phyloP scores from a whole-genome alignment of 2,888 invertebrate genomes.

The Ariolimax columbianus region DNA sequence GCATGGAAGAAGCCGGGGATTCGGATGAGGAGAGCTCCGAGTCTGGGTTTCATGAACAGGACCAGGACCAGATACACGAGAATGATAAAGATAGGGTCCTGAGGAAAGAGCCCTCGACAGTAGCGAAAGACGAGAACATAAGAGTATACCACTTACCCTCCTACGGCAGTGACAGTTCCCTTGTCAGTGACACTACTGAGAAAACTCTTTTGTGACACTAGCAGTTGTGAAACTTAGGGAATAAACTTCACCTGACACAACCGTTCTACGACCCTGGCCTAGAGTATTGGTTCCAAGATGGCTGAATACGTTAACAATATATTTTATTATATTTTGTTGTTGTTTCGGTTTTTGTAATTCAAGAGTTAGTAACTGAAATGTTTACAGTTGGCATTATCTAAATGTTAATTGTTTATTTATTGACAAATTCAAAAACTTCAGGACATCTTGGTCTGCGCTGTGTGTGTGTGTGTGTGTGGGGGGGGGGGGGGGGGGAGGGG shows the following conservation, averaged over 20 bases:
- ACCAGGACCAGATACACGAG: constrained; percentile 50
- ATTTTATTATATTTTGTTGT: no score
- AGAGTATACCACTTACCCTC: constrained; percentile 15
- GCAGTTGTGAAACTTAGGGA: not conserved
- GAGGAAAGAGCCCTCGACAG: constrained; percentile 29
- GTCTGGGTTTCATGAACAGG: constrained; percentile 75
- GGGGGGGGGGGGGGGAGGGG: not conserved
- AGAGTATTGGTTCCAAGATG: no score
- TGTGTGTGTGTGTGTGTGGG: no score
- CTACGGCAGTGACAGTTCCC: not conserved
- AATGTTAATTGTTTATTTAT: no score
- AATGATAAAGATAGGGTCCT: constrained; percentile 33
- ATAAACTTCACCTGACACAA: no score
- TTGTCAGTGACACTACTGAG: not conserved
- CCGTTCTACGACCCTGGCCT: no score
- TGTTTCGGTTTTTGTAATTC: no score
- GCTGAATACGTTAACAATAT: no score
- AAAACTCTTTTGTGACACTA: constrained; percentile 1
- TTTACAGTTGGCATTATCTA: no score
- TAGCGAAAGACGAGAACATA: constrained; percentile 26
- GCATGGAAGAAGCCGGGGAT: constrained; percentile 62
- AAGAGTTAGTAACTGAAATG: no score
- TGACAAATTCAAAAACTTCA: no score
- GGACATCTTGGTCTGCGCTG: no score
- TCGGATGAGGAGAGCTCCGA: constrained; percentile 75